Evolutionary conservation across 1,140 invertebrate genomes (phyloP), one percentile per base, ranked within the genome.

Genomic region (Pogonognathellus flavescens): DNA sequence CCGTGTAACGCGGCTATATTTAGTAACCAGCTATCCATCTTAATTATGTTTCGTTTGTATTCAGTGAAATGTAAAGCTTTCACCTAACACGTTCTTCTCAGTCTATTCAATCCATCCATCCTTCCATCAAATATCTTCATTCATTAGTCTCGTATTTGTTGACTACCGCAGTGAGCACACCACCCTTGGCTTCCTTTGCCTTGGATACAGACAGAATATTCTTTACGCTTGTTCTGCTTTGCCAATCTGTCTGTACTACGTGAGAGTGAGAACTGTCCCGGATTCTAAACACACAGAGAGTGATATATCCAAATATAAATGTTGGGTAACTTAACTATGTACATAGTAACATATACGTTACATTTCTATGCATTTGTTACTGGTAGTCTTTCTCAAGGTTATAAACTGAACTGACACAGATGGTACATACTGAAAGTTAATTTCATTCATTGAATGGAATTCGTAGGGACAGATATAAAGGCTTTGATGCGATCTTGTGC

Each of bases 61-160:
- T 41, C 14, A 41, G 41, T 41, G 31, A 16, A 49, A 76, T 49
- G 70, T 76, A 76, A 76, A 50, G 70, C 70, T 41, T 76, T 76
- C 70, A 76, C 70, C 41, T 50, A 76, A 49, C 70, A 76, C 41
- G 70, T 31, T 50, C 50, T 50, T 53, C 50, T 81, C 53, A 20
- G 20, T 14, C 62, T 66, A 66, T 66, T 66, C 62, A 66, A 66
- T 22, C 25, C 62, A 66, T 81, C 20, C 53, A 81, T 81, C 80
- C 52, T 55, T 81, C 80, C 52, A 57, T 81, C 80, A 81, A 81
- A 81, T 81, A 81, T 81, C 80, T 81, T 81, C 80, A 81, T 81
- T 81, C 80, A 81, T 81, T 81, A 81, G 18, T 41, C 31, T 41
- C 31, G 2, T 6, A 41, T 41, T 41, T 41, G 31, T 41, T 41